phyloP scores from a whole-genome alignment of 2,888 invertebrate genomes.

The Drosophila nigritarsus region DNA sequence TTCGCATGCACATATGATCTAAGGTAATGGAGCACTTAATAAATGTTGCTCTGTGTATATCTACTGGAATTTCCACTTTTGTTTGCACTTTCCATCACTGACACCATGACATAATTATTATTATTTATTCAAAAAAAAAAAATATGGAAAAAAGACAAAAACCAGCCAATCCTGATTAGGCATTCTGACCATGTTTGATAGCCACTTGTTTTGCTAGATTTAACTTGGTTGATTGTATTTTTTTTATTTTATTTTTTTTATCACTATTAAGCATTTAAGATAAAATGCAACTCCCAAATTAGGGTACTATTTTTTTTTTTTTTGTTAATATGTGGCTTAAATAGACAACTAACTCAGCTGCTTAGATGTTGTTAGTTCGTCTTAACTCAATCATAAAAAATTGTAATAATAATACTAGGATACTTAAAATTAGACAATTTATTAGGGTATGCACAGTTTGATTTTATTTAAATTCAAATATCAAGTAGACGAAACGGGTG shows the following conservation, averaged over 20 bases:
- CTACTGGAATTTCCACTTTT: slow-evolving; percentile 71
- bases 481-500: slow-evolving; percentile 31
- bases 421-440: background rate
- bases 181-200: slow-evolving; percentile 51
- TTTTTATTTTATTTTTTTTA: background rate
- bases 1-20: slow-evolving; percentile 12
- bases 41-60: slow-evolving; percentile 36
- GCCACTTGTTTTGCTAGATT: slow-evolving; percentile 42
- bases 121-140: slow-evolving; percentile 11
- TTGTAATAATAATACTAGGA: background rate
- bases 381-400: background rate
- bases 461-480: background rate
- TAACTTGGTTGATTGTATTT: slow-evolving; percentile 20
- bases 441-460: slow-evolving; percentile 8
- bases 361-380: background rate
- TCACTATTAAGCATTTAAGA: slow-evolving; percentile 5
- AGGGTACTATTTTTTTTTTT: background rate
- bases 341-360: background rate
- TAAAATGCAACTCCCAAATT: background rate
- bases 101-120: slow-evolving; percentile 82
- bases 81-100: slow-evolving; percentile 78
- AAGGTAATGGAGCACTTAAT: slow-evolving; percentile 52
- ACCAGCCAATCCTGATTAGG: slow-evolving; percentile 69
- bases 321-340: too few relatives aligned
- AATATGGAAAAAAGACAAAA: slow-evolving; percentile 24